Conservation (phyloP, 2,888 invertebrate genomes). For the Agrotis ipsilon region DNA sequence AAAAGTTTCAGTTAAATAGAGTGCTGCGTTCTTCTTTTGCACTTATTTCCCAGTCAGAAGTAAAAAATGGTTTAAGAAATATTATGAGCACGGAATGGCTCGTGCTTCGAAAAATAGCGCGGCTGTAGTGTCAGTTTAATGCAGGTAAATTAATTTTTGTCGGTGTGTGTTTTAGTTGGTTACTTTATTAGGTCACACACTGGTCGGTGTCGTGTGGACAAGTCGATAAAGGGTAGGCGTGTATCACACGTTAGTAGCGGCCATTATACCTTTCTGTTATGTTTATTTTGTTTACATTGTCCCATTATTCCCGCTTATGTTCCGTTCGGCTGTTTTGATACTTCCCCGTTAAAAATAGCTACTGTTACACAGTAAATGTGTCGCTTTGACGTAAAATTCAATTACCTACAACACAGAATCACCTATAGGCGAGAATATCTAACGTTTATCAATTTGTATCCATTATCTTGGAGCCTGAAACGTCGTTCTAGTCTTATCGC, state of each 20-base stretch:
- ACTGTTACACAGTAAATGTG: conserved; percentile 69
- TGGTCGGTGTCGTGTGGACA: conserved; percentile 72
- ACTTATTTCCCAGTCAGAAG: conserved; percentile 54
- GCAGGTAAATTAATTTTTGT: conserved; percentile 47
- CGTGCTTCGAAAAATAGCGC: conserved; percentile 15
- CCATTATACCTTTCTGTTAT: conserved; percentile 74
- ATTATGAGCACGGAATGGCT: conserved; percentile 28
- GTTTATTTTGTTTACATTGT: conserved; percentile 78
- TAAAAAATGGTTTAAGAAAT: conserved; percentile 44
- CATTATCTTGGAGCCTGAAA: conserved; percentile 35
- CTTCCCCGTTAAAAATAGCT: conserved; percentile 71
- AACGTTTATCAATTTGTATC: conserved; percentile 45
- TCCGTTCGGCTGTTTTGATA: conserved; percentile 70
- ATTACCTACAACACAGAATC: conserved; percentile 37
- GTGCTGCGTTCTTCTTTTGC: conserved; percentile 68
- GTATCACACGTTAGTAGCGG: conserved; percentile 73
- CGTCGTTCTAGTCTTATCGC: conserved; percentile 27
- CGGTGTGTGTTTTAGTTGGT: conserved; percentile 67
- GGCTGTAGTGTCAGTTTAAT: conserved; percentile 29
- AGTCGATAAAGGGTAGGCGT: conserved; percentile 80
- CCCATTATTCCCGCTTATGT: conserved; percentile 75
- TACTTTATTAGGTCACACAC: conserved; percentile 81
- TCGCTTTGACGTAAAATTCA: conserved; percentile 63
- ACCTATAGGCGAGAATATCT: conserved; percentile 18
- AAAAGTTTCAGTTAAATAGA: conserved; percentile 77